Conservation (phyloP, 2,888 invertebrate species). For the Sacculina carcini region DNA sequence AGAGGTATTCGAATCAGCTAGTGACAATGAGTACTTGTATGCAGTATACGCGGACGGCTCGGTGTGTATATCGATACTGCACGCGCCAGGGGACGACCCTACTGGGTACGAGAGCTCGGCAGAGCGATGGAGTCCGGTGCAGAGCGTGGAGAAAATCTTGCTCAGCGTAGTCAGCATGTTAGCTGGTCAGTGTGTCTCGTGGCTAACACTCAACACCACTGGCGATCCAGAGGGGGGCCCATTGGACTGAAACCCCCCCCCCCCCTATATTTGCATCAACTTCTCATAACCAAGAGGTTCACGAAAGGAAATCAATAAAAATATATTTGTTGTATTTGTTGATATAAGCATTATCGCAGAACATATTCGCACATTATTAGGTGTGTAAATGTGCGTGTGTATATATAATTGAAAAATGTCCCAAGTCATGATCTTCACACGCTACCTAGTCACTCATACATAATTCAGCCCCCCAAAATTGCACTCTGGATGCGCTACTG, state of each 20-base stretch:
- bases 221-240: not conserved
- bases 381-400: too few relatives aligned
- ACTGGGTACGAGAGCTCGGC: slow-evolving; percentile 98
- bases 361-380: too few relatives aligned
- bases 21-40: slow-evolving; percentile 15
- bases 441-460: too few relatives aligned
- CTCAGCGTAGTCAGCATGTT: slow-evolving; percentile 95
- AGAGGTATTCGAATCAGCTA: not conserved
- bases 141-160: slow-evolving; percentile 95
- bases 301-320: not conserved
- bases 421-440: too few relatives aligned
- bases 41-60: slow-evolving; percentile 83
- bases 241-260: not conserved
- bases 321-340: too few relatives aligned
- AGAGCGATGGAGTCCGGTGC: slow-evolving; percentile 97
- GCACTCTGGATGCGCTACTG: too few relatives aligned
- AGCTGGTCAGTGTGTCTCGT: slow-evolving; percentile 35
- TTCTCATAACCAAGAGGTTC: too few relatives aligned
- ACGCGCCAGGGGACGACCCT: slow-evolving; percentile 97
- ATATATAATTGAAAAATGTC: too few relatives aligned
- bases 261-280: not conserved
- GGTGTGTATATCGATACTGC: slow-evolving; percentile 94
- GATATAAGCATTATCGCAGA: too few relatives aligned
- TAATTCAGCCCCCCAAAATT: too few relatives aligned
- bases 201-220: not conserved